phyloP scores from a whole-genome alignment of 2,888 invertebrate genomes.

The Mesorhabditis belari region DNA sequence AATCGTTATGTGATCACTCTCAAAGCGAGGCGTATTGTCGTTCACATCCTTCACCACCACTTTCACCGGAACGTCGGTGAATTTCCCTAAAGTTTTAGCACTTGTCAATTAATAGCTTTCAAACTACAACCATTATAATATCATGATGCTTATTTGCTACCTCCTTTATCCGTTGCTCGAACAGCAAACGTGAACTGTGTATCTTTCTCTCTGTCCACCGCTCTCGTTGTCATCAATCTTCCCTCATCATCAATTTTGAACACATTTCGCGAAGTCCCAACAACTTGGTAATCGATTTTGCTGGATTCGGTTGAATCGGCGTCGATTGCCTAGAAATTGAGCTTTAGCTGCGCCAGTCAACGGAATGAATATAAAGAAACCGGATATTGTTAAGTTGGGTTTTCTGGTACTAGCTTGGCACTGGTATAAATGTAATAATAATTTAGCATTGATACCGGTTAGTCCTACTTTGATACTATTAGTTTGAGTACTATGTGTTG shows the following conservation, averaged over 20 bases:
- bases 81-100: conserved; percentile 6
- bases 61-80: conserved; percentile 9
- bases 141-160: conserved; percentile 3
- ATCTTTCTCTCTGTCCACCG: conserved; percentile 25
- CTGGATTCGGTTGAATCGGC: neutral
- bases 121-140: neutral
- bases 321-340: neutral
- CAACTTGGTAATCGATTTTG: conserved; percentile 1
- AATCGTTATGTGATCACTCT: conserved; percentile 13
- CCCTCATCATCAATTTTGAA: conserved; percentile 18
- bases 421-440: too few relatives aligned
- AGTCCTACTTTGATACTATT: too few relatives aligned
- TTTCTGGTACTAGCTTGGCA: too few relatives aligned
- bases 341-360: too few relatives aligned
- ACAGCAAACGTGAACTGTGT: conserved; percentile 22
- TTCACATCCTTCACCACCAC: conserved; percentile 52
- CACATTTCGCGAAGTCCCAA: conserved; percentile 10
- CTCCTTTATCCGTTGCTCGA: conserved; percentile 20
- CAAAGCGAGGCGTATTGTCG: conserved; percentile 36
- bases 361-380: too few relatives aligned
- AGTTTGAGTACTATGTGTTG: too few relatives aligned
- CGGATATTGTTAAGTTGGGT: too few relatives aligned
- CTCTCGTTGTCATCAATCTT: conserved; percentile 12
- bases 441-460: too few relatives aligned
- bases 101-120: neutral